Evolutionary conservation across 2,113 vertebrate genomes (phyloP).

Genomic region (Myxocyprinus asiaticus): DNA sequence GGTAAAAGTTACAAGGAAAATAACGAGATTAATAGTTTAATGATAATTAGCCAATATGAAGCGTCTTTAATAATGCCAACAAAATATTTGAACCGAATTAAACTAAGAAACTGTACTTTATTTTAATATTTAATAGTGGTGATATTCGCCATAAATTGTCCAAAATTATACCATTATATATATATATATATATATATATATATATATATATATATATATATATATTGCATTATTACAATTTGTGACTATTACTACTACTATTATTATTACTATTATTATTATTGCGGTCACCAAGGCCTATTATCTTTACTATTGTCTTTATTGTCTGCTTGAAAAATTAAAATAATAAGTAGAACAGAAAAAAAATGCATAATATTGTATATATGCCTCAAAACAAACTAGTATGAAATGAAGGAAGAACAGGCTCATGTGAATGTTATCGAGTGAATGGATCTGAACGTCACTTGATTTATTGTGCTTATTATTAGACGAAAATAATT

Average conservation of each 20-base stretch:
- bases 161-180: not conserved
- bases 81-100: not conserved
- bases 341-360: too few species aligned
- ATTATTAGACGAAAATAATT: not conserved
- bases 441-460: too few species aligned
- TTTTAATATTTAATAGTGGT: not conserved
- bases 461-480: not conserved
- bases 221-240: not conserved
- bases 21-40: not conserved
- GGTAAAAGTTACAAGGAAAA: constrained; percentile 37
- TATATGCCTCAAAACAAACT: too few species aligned
- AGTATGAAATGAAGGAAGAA: too few species aligned
- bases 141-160: not conserved
- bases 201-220: too few species aligned
- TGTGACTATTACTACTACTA: too few species aligned
- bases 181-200: too few species aligned
- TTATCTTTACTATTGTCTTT: too few species aligned
- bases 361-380: not conserved
- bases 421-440: too few species aligned
- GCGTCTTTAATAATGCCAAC: not conserved
- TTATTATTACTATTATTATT: too few species aligned
- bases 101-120: not conserved
- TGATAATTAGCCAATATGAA: not conserved
- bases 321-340: too few species aligned
- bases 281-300: too few species aligned